These are phyloP conservation scores for Deilephila porcellus DNA, from an alignment of 2,888 invertebrate species.

Conservation along the genomic window DNA sequence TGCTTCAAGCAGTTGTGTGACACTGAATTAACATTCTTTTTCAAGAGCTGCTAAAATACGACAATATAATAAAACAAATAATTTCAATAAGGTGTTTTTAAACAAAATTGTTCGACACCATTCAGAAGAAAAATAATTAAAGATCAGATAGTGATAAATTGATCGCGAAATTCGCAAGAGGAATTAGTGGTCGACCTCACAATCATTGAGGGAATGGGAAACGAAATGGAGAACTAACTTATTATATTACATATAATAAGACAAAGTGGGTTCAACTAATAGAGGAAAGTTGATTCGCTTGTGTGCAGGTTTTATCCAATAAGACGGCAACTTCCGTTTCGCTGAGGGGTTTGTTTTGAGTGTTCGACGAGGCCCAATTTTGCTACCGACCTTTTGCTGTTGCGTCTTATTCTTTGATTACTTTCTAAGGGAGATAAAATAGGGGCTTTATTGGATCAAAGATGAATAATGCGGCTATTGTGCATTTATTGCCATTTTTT, in stretches of 20 bases:
- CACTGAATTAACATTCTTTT: neutral
- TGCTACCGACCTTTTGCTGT: neutral
- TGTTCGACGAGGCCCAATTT: slow-evolving; percentile 1
- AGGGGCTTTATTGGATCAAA: neutral
- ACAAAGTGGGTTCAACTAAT: slow-evolving; percentile 37
- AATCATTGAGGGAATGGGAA: slow-evolving; percentile 25
- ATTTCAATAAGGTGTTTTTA: neutral
- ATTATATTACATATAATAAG: slow-evolving; percentile 35
- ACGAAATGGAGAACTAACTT: slow-evolving; percentile 35
- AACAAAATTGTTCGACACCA: neutral
- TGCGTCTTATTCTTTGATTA: slow-evolving; percentile 1
- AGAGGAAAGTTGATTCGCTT: slow-evolving; percentile 37
- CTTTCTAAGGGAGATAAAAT: neutral
- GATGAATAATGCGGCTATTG: neutral
- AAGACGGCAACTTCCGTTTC: slow-evolving; percentile 22
- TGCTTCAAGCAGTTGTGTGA: neutral
- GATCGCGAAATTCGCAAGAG: slow-evolving; percentile 32
- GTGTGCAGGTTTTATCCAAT: slow-evolving; percentile 35
- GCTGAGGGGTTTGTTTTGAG: neutral
- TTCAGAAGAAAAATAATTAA: neutral
- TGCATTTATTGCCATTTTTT: no score
- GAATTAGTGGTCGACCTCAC: slow-evolving; percentile 29
- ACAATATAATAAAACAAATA: no score
- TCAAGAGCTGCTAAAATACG: neutral
- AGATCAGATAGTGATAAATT: slow-evolving; percentile 1